Conservation (phyloP, 2,888 invertebrate species). For the Odontothrips loti region DNA sequence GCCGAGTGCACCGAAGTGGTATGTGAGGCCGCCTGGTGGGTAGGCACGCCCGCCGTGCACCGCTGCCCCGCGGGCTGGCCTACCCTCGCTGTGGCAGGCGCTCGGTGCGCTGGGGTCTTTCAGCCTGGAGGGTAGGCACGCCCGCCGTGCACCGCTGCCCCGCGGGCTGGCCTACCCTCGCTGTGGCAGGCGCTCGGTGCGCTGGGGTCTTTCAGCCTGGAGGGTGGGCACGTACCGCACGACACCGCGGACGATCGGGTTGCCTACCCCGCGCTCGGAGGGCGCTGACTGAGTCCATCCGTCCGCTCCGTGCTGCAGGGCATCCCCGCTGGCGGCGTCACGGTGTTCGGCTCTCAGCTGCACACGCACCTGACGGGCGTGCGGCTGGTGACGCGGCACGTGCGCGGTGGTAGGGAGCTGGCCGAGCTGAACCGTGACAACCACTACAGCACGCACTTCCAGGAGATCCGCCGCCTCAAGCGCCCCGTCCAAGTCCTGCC, state of each 20-base stretch:
- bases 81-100: too few relatives aligned
- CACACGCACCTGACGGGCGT: conserved; percentile 93
- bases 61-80: too few relatives aligned
- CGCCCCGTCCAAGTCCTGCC: conserved; percentile 75
- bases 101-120: too few relatives aligned
- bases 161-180: too few relatives aligned
- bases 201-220: too few relatives aligned
- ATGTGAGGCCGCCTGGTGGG: conserved; percentile 42
- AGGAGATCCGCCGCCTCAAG: conserved; percentile 86
- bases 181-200: too few relatives aligned
- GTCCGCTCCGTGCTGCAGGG: conserved; percentile 51
- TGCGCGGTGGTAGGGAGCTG: conserved; percentile 75
- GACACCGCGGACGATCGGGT: too few relatives aligned
- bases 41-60: too few relatives aligned
- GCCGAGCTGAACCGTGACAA: conserved; percentile 83
- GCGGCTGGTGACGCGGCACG: conserved; percentile 78
- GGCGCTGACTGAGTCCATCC: neutral
- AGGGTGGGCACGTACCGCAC: neutral
- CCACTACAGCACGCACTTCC: conserved; percentile 97
- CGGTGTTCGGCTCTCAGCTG: conserved; percentile 91
- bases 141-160: too few relatives aligned
- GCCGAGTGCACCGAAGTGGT: conserved; percentile 89
- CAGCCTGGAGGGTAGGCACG: too few relatives aligned
- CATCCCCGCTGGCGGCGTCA: conserved; percentile 76
- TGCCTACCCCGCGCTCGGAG: neutral